Evolutionary conservation across 1,140 invertebrate species (phyloP).

Genomic region (Brachionus sp.): DNA sequence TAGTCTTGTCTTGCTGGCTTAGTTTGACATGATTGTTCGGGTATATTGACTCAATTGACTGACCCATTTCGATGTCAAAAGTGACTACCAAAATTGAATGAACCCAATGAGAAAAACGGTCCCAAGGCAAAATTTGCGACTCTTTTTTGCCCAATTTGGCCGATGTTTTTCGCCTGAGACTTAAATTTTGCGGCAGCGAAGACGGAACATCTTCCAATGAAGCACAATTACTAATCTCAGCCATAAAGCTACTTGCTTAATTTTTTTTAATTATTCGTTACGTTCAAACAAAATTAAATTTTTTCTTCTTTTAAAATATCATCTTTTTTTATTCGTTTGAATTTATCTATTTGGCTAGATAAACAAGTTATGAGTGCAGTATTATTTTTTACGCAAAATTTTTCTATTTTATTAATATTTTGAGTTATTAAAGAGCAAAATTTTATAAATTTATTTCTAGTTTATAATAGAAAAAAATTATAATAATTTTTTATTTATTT

Average conservation of each 20-base stretch:
- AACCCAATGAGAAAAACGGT: conserved; percentile 81
- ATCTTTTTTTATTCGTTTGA: not conserved
- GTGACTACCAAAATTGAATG: conserved; percentile 95
- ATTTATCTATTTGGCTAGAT: not conserved
- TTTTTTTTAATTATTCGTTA: not conserved
- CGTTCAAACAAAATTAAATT: not conserved
- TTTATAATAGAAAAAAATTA: not conserved
- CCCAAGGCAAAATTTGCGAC: conserved; percentile 55
- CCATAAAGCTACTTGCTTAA: not conserved
- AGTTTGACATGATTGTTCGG: conserved; percentile 71
- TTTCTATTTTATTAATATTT: not conserved
- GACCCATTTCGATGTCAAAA: conserved; percentile 94
- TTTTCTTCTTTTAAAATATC: not conserved
- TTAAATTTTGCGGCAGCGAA: not conserved
- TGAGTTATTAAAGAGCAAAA: not conserved
- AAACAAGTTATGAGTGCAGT: not conserved
- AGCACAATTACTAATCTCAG: not conserved
- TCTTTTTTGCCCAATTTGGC: not conserved
- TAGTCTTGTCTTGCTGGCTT: conserved; percentile 86
- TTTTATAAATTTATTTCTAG: not conserved
- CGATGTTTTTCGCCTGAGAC: not conserved
- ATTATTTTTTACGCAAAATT: not conserved
- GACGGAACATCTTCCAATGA: not conserved
- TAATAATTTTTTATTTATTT: not conserved
- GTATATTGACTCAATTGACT: conserved; percentile 89